Evolutionary conservation across 2,888 invertebrate species (phyloP).

Genomic region (Tenthredo mesomela): DNA sequence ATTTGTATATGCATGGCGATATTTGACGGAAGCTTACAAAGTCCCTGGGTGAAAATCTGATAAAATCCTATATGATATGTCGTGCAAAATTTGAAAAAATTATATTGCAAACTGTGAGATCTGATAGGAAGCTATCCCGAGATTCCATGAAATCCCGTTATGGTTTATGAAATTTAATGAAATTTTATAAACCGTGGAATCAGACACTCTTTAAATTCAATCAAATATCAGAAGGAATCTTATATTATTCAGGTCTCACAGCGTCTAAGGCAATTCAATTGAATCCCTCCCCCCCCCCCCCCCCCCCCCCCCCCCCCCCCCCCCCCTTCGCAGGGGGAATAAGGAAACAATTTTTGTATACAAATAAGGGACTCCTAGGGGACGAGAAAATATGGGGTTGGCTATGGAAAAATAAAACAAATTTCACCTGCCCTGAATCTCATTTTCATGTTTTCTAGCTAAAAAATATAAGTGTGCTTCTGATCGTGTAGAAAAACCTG

Average conservation of each 20-base stretch:
- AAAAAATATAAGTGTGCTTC: not conserved
- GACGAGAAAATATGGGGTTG: not conserved
- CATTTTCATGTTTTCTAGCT: not conserved
- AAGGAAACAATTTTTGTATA: not conserved
- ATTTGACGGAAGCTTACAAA: not conserved
- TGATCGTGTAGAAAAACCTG: not conserved
- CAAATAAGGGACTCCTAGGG: not conserved
- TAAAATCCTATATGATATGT: not conserved
- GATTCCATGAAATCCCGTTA: not conserved
- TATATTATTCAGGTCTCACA: not conserved
- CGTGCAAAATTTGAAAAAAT: not conserved
- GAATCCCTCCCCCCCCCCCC: not conserved
- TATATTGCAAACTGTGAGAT: not conserved
- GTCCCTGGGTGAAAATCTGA: not conserved
- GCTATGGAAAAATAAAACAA: not conserved
- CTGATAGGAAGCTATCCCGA: not conserved
- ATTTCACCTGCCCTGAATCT: not conserved
- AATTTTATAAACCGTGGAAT: not conserved
- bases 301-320: too few relatives aligned
- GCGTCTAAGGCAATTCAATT: not conserved
- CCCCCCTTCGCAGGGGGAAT: not conserved
- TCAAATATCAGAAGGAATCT: not conserved
- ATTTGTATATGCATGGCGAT: not conserved
- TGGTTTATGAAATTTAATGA: too few relatives aligned
- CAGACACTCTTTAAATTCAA: not conserved